Base-by-base conservation (phyloP, 2,797 vertebrate species). In the Meda fulgida region DNA sequence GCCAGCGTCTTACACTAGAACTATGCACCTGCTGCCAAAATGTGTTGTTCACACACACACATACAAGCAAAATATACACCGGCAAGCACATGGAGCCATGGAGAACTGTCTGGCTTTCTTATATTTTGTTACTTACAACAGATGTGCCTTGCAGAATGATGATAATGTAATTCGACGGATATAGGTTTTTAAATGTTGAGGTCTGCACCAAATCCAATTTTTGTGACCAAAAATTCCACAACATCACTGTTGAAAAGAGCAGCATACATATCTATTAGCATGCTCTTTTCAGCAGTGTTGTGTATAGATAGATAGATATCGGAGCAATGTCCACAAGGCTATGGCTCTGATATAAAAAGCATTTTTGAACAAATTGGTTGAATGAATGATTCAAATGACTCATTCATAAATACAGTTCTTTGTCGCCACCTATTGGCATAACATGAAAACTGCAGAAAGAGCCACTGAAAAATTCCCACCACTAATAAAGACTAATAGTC, bases 1-100 rank as follows among this genome's bases (percentile, higher is more conserved):
- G 90, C 91, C 89, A 92, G 89, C 53, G 79, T 51, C 7, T 73
- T 31, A 81, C 53, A 82, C 60, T 67, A 40, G 73, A 58, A 87
- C 75, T 86, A 76, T 34, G 66, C 75, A 81, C 87, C 88, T 87
- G 86, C 81, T 75, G 72, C 82, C 84, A 71, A 83, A 81, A 86
- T 75, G 31, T 71, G 23, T 67, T 70, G 77, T 67, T 18, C 72
- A 77, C 71, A 86, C 84, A 81, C 71, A 76, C 63, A 26, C 36
- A 69, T 26, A 36, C 63, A 60, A 60, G 14, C 46, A 81, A 58
- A 71, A 67, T 55, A 75, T 83, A 66, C 69, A 83, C 55, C 10
- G 10, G 55, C 36, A 67, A 26, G 70, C 34, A 80, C 21, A n/a
- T 34, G 34, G 26, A 78, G 36, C 73, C 4, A 55, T 58, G 19